These are phyloP conservation scores for Halictus ligatus DNA, from an alignment of 2,888 invertebrate genomes.

Conservation along the genomic window DNA sequence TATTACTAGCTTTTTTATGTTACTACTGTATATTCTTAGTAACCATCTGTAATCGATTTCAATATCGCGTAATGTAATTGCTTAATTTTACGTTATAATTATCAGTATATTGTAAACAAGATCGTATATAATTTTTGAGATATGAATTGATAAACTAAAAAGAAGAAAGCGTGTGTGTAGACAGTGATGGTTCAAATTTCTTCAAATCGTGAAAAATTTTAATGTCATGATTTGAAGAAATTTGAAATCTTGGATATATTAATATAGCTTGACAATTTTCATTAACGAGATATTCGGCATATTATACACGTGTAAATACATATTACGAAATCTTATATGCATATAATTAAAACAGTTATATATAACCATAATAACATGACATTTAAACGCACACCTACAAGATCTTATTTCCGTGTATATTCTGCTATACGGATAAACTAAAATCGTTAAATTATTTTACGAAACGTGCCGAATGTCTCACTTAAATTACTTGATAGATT, in stretches of 20 bases:
- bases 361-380: neutral
- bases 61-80: slow-evolving; percentile 28
- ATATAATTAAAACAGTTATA: neutral
- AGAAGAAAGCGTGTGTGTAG: slow-evolving; percentile 24
- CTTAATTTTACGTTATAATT: slow-evolving; percentile 52
- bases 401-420: neutral
- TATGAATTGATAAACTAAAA: slow-evolving; percentile 43
- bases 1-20: slow-evolving; percentile 34
- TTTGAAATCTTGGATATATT: slow-evolving; percentile 49
- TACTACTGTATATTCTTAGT: slow-evolving; percentile 50
- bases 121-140: slow-evolving; percentile 33
- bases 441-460: neutral
- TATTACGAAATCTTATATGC: neutral
- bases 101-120: slow-evolving; percentile 28
- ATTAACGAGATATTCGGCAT: slow-evolving; percentile 52
- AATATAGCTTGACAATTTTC: slow-evolving; percentile 51
- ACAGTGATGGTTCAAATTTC: slow-evolving; percentile 43
- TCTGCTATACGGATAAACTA: neutral
- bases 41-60: slow-evolving; percentile 36
- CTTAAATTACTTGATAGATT: slow-evolving; percentile 65
- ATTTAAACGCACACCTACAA: slow-evolving; percentile 4
- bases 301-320: slow-evolving; percentile 7
- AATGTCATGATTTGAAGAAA: slow-evolving; percentile 34
- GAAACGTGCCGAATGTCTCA: slow-evolving; percentile 55
- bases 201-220: slow-evolving; percentile 31